Conservation (phyloP, 2,113 vertebrate species). For the Myrmophylax atrothorax region DNA sequence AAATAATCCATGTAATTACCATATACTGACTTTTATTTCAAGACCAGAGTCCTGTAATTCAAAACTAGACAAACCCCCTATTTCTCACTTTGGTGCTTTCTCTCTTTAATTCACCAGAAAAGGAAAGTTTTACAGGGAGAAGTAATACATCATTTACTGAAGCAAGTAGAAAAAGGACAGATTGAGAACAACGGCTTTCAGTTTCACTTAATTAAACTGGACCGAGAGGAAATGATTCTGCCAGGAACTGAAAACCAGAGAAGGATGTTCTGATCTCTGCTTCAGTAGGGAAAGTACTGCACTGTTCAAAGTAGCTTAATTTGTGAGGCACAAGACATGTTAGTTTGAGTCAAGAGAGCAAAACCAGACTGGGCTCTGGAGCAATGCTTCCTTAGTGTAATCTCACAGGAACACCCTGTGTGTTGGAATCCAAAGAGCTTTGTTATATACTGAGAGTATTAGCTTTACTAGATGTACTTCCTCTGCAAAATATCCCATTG, state of each 20-base stretch:
- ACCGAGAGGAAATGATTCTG: background rate
- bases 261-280: background rate
- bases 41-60: background rate
- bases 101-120: background rate
- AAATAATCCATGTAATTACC: background rate
- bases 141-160: background rate
- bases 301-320: background rate
- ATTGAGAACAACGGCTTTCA: background rate
- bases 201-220: conserved; percentile 7
- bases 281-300: background rate
- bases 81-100: background rate
- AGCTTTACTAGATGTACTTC: background rate
- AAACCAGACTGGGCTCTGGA: background rate
- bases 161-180: background rate
- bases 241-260: conserved; percentile 3
- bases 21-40: conserved; percentile 6
- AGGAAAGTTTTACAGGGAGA: background rate
- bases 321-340: background rate
- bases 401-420: background rate
- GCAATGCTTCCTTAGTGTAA: background rate
- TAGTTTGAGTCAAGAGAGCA: background rate
- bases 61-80: background rate
- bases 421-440: background rate
- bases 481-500: background rate
- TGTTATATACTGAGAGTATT: background rate